Percentiles rank a stretch among this genome's conserved stretches.
Conservation (phyloP, 64 coral and sea anemone species). For the Porites lutea region DNA sequence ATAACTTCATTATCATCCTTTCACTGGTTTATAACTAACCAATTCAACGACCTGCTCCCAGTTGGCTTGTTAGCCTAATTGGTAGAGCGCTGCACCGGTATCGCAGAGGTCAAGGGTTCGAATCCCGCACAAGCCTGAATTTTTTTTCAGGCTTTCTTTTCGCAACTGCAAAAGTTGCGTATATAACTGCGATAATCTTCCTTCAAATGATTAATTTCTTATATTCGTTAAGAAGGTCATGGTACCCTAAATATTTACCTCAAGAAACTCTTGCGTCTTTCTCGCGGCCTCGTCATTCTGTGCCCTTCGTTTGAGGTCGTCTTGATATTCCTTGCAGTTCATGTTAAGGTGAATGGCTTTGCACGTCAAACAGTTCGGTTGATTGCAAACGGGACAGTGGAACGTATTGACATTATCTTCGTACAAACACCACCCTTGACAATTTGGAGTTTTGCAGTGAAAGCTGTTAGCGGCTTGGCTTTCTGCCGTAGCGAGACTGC, state of each 20-base stretch:
- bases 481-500: slow-evolving; percentile 91
- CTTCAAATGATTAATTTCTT: no score
- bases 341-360: slow-evolving; percentile 95
- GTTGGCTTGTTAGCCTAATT: no score
- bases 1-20: no score
- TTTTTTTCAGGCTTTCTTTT: no score
- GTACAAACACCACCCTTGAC: slow-evolving; percentile 96
- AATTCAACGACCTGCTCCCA: no score
- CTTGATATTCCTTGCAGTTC: slow-evolving; percentile 97
- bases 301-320: slow-evolving; percentile 90
- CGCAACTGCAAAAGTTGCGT: no score
- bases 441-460: slow-evolving; percentile 96
- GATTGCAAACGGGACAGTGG: slow-evolving; percentile 83
- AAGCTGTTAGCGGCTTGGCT: slow-evolving; percentile 96
- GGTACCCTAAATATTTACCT: slow-evolving; percentile 46
- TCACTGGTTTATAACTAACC: no score
- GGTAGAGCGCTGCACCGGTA: no score
- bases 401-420: slow-evolving; percentile 95
- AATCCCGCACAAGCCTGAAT: no score
- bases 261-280: slow-evolving; percentile 87
- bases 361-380: slow-evolving; percentile 96
- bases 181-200: no score
- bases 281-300: slow-evolving; percentile 86
- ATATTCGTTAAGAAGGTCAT: not conserved
- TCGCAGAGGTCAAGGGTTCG: no score